These are phyloP conservation scores for Zapus hudsonius DNA, from an alignment of 2,113 vertebrate species.

Conservation along the genomic window DNA sequence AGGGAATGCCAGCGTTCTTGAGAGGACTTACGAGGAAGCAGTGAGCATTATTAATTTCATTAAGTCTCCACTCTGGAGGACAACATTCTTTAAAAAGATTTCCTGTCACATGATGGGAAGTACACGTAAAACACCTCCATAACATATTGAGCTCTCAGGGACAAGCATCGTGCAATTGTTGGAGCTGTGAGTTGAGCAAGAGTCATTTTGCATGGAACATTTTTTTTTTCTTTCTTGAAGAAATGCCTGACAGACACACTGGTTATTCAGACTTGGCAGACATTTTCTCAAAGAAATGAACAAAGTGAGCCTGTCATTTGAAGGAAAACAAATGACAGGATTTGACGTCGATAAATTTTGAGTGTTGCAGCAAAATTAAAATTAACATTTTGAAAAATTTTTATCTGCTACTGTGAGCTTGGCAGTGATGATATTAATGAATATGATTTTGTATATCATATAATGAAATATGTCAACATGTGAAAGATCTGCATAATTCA, in stretches of 20 bases:
- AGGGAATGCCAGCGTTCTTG: background rate
- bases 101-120: conserved; percentile 2
- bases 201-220: background rate
- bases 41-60: conserved; percentile 3
- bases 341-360: conserved; percentile 51
- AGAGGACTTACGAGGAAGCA: conserved; percentile 4
- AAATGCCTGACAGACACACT: conserved; percentile 56
- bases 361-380: conserved; percentile 57
- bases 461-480: conserved; percentile 26
- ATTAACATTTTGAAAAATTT: conserved; percentile 63
- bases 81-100: background rate
- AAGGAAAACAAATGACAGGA: conserved; percentile 50
- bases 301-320: conserved; percentile 58
- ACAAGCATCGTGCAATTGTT: background rate
- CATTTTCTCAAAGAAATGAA: conserved; percentile 52
- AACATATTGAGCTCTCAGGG: background rate
- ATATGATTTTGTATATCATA: background rate
- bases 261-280: conserved; percentile 60
- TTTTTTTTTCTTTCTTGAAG: conserved; percentile 14
- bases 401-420: conserved; percentile 30
- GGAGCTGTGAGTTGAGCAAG: background rate
- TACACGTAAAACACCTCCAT: background rate
- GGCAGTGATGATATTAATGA: conserved; percentile 41
- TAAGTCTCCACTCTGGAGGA: background rate
- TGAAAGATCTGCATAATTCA: conserved; percentile 39